Conservation (phyloP, 2,113 vertebrate genomes). For the Narcine bancroftii region DNA sequence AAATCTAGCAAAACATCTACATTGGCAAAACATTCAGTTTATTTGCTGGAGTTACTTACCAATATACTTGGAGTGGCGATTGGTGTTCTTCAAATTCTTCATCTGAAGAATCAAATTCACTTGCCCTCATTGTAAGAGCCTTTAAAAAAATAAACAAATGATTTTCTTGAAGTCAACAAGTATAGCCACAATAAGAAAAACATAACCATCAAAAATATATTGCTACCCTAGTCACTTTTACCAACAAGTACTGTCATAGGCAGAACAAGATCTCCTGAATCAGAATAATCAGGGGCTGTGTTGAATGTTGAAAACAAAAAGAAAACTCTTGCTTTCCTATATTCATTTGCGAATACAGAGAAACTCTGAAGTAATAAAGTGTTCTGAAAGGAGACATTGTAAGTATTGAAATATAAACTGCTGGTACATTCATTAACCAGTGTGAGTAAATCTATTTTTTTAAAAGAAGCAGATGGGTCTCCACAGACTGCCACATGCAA, state of each 20-base stretch:
- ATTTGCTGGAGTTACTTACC: slow-evolving; percentile 51
- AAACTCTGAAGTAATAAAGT: background rate
- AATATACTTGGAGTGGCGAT: slow-evolving; percentile 67
- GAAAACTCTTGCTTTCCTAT: background rate
- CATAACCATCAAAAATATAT: background rate
- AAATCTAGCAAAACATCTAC: background rate
- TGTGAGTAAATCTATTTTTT: background rate
- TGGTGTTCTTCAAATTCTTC: slow-evolving; percentile 63
- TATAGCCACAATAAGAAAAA: background rate
- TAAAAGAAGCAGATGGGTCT: too few relatives aligned
- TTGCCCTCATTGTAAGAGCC: slow-evolving; percentile 49
- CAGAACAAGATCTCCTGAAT: background rate
- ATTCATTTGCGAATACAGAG: background rate
- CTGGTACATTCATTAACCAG: background rate
- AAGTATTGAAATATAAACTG: background rate
- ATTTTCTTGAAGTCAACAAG: background rate
- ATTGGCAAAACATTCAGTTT: background rate
- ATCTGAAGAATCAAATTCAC: slow-evolving; percentile 74
- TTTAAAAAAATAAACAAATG: slow-evolving; percentile 34
- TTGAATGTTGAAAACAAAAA: background rate
- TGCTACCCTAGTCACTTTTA: background rate
- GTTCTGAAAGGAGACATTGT: too few relatives aligned
- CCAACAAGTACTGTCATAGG: too few relatives aligned
- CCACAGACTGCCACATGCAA: too few relatives aligned
- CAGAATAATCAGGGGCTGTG: too few relatives aligned